Conservation (phyloP, 2,797 vertebrate genomes). For the Etheostoma perlongum region DNA sequence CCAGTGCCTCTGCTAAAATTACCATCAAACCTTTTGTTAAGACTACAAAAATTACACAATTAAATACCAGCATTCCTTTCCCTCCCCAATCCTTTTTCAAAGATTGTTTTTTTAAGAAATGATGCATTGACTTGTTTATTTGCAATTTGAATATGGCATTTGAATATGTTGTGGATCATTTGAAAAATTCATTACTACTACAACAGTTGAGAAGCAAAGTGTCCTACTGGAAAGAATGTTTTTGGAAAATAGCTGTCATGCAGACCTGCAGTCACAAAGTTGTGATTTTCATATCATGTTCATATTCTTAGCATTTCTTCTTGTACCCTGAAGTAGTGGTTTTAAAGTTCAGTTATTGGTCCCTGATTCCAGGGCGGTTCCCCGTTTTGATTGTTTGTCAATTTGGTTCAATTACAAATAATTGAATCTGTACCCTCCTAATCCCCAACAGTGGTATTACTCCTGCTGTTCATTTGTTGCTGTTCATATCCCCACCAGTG, state of each 20-base stretch:
- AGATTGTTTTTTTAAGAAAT: constrained; percentile 15
- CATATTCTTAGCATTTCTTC: too few species aligned
- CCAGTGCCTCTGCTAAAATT: neutral
- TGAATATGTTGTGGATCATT: neutral
- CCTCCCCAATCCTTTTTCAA: neutral
- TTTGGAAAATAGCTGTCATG: constrained; percentile 1
- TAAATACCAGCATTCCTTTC: neutral
- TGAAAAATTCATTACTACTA: constrained; percentile 1
- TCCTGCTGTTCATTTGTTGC: neutral
- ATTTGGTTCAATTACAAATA: too few species aligned
- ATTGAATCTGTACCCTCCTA: too few species aligned
- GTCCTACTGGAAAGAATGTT: neutral
- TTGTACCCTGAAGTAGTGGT: constrained; percentile 4
- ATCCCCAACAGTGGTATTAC: constrained; percentile 5
- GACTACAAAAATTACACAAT: neutral
- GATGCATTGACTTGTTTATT: neutral
- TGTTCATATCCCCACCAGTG: neutral
- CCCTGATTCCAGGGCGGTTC: too few species aligned
- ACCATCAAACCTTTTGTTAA: neutral
- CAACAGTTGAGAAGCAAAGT: constrained; percentile 2
- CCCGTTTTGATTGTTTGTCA: too few species aligned
- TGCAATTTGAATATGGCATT: constrained; percentile 5
- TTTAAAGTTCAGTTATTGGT: too few species aligned
- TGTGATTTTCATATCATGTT: constrained; percentile 4
- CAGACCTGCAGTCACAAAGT: neutral